Base-by-base conservation (phyloP, 1,140 invertebrate genomes). In the Drosophila mauritiana region DNA sequence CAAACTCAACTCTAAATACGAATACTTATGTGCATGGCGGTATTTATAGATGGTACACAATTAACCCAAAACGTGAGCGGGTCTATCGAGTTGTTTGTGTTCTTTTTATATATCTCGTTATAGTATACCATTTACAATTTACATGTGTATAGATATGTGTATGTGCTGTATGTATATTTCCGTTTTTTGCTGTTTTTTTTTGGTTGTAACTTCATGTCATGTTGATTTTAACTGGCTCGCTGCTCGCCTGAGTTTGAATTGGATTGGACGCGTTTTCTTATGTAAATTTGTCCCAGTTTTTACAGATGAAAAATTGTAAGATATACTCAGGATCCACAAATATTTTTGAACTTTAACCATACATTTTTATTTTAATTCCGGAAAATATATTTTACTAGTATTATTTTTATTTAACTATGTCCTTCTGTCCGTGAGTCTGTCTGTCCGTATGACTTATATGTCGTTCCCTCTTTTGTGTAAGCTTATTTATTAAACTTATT, bases 101-200 rank as follows among this genome's bases (percentile, higher is more conserved):
- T 65, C 39, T 53, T 54, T 64, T 65, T 42, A 75, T 54, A 53
- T 73, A 52, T 55, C 17, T 68, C 52, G 43, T 74, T 54, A 61
- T 63, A 68, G 39, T 49, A 59, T 63, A 73, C 42, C 80, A 84
- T 80, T 85, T 70, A 75, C 70, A 80, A 75, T 82, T 79, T 82
- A 69, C 73, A 79, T 68, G 62, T 56, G 55, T 80, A 79, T 61
- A 61, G 13, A 8, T 8, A 36, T 52, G 46, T 51, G 34, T 31
- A 20, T 49, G 51, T 46, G 22, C 34, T 31, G 22, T 39, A 15
- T 39, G 40, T 67, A 49, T 69, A 15, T 20, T 34, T 25, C 36
- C 36, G 10, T 34, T 36, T 36, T 62, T n/a, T 22, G 37, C 54
- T 63, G 43, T 22, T 37, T 34, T 27, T 37, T 36, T 36, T 40